Evolutionary conservation across 2,113 vertebrate species (phyloP).

Genomic region (Cranoglanis bouderius): DNA sequence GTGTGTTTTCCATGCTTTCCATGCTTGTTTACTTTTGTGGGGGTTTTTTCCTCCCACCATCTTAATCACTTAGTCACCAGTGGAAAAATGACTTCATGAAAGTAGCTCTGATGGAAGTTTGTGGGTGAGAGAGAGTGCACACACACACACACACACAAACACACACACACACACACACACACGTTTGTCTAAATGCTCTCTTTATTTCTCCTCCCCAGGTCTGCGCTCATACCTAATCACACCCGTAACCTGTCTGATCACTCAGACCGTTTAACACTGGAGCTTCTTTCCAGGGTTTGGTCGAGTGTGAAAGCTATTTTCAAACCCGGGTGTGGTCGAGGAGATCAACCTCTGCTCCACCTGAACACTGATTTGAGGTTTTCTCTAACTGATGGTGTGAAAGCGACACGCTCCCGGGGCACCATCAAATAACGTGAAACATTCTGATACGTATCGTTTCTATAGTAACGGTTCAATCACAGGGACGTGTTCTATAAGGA

Average conservation of each 20-base stretch:
- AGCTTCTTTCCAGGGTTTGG: not conserved
- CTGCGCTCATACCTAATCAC: not conserved
- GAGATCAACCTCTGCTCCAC: not conserved
- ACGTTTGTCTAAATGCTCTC: slow-evolving; percentile 60
- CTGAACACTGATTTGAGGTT: not conserved
- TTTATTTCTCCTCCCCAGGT: slow-evolving; percentile 52
- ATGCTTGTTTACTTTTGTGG: slow-evolving; percentile 25
- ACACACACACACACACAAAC: not conserved
- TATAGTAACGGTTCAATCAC: too few relatives aligned
- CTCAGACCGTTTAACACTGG: not conserved
- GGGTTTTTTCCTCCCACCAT: not conserved
- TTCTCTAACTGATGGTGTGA: not conserved
- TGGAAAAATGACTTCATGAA: slow-evolving; percentile 65
- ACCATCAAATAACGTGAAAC: too few relatives aligned
- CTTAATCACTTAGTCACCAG: slow-evolving; percentile 66
- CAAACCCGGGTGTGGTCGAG: not conserved
- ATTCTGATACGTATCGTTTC: too few relatives aligned
- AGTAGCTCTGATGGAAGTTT: slow-evolving; percentile 46
- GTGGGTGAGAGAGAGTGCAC: not conserved
- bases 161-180: not conserved
- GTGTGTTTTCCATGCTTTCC: slow-evolving; percentile 35
- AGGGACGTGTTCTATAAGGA: not conserved
- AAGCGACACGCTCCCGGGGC: too few relatives aligned
- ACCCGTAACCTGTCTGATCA: slow-evolving; percentile 13
- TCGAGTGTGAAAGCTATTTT: not conserved